Evolutionary conservation across 2,888 invertebrate species (phyloP).

Genomic region (Eristalis tenax): DNA sequence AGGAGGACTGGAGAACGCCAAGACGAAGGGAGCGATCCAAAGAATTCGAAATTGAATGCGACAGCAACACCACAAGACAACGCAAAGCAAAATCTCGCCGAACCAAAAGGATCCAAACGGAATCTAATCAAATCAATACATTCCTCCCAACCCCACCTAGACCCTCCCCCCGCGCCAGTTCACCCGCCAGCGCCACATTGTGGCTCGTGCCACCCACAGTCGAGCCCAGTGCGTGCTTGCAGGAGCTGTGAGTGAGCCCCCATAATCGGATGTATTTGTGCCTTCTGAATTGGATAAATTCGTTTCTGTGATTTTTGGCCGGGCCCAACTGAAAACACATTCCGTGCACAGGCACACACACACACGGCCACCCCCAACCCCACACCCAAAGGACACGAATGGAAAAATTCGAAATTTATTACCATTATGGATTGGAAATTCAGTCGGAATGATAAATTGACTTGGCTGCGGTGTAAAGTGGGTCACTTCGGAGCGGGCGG

Average conservation of each 20-base stretch:
- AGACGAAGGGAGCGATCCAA: constrained; percentile 23
- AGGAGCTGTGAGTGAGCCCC: not conserved
- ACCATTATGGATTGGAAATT: constrained; percentile 72
- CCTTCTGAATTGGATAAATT: constrained; percentile 69
- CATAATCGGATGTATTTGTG: constrained; percentile 64
- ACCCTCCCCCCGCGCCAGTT: not conserved
- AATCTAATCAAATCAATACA: constrained; percentile 70
- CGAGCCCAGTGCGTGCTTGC: constrained; percentile 43
- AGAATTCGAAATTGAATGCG: constrained; percentile 58
- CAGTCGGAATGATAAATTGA: constrained; percentile 74
- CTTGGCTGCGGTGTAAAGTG: constrained; percentile 75
- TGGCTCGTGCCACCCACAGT: not conserved
- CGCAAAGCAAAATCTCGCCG: constrained; percentile 6
- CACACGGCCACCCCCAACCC: not conserved
- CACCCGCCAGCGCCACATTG: not conserved
- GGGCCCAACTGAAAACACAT: constrained; percentile 20
- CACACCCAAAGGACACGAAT: constrained; percentile 49
- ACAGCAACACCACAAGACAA: constrained; percentile 44
- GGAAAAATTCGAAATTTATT: constrained; percentile 70
- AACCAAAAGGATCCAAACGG: constrained; percentile 53
- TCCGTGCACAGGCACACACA: constrained; percentile 1
- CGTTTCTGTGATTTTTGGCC: constrained; percentile 69
- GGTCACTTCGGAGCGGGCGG: constrained; percentile 71
- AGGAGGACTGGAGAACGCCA: not conserved
- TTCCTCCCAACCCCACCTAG: constrained; percentile 1